These are phyloP conservation scores for Holothuria glaberrima DNA, from an alignment of 35 echinoderm and acorn worm genomes.

Conservation along the genomic window DNA sequence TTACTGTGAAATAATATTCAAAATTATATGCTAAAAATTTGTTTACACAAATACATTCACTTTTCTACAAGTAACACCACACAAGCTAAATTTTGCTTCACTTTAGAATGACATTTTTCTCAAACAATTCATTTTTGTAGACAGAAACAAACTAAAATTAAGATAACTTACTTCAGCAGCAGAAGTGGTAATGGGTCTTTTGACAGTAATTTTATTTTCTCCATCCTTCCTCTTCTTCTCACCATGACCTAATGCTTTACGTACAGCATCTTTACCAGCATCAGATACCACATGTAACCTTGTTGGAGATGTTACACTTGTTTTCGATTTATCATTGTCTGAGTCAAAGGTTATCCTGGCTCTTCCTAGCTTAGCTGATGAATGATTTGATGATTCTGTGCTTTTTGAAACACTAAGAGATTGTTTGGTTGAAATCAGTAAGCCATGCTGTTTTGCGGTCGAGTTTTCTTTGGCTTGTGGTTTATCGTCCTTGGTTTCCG, in stretches of 20 bases:
- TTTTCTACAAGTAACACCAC: no score
- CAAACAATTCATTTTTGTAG: no score
- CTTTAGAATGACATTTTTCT: no score
- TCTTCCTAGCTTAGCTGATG: neutral
- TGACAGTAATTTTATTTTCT: neutral
- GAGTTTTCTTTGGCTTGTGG: neutral
- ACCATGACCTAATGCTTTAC: neutral
- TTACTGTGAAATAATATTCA: no score
- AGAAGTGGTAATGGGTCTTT: no score
- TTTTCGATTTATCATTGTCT: neutral
- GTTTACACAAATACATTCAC: no score
- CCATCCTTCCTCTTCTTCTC: neutral
- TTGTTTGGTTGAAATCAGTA: conserved; percentile 3
- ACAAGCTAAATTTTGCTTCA: no score
- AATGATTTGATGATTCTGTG: neutral
- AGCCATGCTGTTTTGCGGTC: neutral
- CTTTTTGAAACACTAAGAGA: neutral
- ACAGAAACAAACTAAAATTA: no score
- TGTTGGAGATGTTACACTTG: neutral
- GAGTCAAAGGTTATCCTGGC: neutral
- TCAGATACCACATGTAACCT: neutral
- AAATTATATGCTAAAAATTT: no score
- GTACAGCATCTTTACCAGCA: neutral
- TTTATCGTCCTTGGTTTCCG: neutral
- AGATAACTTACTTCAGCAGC: no score